phyloP scores from a whole-genome alignment of 2,113 vertebrate genomes.

The Triplophysa dalaica region DNA sequence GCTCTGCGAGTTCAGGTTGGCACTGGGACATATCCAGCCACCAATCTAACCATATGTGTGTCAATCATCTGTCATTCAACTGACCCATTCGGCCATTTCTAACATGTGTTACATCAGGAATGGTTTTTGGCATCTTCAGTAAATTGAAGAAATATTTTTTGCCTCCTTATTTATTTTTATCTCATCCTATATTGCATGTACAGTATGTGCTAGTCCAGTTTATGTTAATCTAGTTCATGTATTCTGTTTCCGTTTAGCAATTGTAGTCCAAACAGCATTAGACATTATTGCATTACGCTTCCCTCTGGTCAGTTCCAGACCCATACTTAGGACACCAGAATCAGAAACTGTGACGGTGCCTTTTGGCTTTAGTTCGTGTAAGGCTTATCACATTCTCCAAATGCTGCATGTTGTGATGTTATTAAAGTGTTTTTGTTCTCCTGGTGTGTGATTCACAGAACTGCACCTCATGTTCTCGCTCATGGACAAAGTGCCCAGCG shows the following conservation, averaged over 20 bases:
- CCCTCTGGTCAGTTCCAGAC: no score
- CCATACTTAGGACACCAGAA: no score
- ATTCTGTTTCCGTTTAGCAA: no score
- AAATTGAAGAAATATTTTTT: no score
- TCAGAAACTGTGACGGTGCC: no score
- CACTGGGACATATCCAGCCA: constrained; percentile 10
- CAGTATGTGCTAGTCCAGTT: no score
- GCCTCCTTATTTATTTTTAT: no score
- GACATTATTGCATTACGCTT: background rate
- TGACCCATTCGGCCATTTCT: background rate
- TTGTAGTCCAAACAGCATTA: background rate
- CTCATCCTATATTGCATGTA: no score
- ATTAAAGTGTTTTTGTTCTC: background rate
- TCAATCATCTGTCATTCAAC: background rate
- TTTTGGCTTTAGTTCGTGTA: no score
- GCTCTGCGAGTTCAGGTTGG: constrained; percentile 25
- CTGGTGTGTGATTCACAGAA: constrained; percentile 71
- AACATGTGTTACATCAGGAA: background rate
- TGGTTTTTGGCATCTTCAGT: background rate
- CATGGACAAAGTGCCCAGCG: constrained; percentile 96
- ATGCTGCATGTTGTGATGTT: background rate
- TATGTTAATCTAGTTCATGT: no score
- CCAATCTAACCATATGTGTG: constrained; percentile 22
- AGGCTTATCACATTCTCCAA: background rate
- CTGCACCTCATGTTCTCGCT: constrained; percentile 96